Conservation (phyloP, 92 coral and sea anemone genomes). For the Epizoanthus scotinus region DNA sequence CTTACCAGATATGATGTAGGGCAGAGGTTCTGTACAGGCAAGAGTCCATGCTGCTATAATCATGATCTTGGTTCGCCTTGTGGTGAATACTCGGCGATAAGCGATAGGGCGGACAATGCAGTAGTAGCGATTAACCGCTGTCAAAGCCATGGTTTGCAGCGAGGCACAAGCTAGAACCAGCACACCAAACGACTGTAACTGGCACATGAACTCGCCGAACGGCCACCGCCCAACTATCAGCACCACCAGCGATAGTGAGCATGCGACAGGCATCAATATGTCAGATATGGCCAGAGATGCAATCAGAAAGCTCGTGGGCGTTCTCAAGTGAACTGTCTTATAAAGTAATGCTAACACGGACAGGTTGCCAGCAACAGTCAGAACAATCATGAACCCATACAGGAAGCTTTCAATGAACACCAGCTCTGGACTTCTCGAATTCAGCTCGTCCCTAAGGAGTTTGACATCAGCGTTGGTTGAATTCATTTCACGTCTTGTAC, state of each 20-base stretch:
- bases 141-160: constrained; percentile 68
- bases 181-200: constrained; percentile 70
- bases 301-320: constrained; percentile 1
- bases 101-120: constrained; percentile 74
- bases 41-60: constrained; percentile 64
- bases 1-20: constrained; percentile 72
- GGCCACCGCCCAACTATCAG: constrained; percentile 68
- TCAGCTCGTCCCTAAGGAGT: neutral
- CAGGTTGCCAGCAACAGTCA: constrained; percentile 26
- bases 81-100: constrained; percentile 62
- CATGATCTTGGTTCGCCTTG: constrained; percentile 64
- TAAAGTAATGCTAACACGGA: neutral
- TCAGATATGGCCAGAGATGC: constrained; percentile 24
- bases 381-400: neutral
- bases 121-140: constrained; percentile 78
- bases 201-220: constrained; percentile 76
- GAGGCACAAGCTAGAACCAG: constrained; percentile 73
- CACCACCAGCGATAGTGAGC: constrained; percentile 27
- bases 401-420: constrained; percentile 39
- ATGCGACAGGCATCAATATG: constrained; percentile 5
- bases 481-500: neutral
- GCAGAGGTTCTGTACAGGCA: constrained; percentile 69
- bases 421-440: constrained; percentile 30
- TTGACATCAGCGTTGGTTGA: neutral
- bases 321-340: neutral